Conservation (phyloP, 2,797 vertebrate species). For the Limosa lapponica region DNA sequence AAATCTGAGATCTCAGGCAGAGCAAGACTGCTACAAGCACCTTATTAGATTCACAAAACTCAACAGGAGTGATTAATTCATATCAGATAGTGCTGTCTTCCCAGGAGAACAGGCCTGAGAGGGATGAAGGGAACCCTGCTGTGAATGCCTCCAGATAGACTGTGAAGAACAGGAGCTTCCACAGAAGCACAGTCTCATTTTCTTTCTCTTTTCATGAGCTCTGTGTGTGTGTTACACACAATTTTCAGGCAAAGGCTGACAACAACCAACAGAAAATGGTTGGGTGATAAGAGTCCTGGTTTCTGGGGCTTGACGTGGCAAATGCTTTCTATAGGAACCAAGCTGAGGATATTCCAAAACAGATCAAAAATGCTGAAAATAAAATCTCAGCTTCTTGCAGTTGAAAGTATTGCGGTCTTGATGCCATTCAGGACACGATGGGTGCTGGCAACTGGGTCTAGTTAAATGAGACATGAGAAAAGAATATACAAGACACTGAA, state of each 20-base stretch:
- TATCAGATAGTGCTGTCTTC: background rate
- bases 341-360: background rate
- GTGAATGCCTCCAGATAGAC: background rate
- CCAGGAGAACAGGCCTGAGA: background rate
- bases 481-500: background rate
- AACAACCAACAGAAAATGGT: background rate
- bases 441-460: background rate
- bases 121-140: background rate
- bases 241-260: background rate
- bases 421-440: background rate
- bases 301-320: background rate
- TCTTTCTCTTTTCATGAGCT: background rate
- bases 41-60: background rate
- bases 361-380: background rate
- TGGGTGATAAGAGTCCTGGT: background rate
- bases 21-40: background rate
- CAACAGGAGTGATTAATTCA: background rate
- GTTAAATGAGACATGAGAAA: background rate
- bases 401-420: background rate
- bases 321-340: background rate
- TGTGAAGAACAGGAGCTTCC: background rate
- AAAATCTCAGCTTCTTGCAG: background rate
- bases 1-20: background rate
- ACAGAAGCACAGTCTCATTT: background rate
- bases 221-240: background rate